These are phyloP conservation scores for Drosophila mercatorum DNA, from an alignment of 2,888 invertebrate species.

Conservation along the genomic window DNA sequence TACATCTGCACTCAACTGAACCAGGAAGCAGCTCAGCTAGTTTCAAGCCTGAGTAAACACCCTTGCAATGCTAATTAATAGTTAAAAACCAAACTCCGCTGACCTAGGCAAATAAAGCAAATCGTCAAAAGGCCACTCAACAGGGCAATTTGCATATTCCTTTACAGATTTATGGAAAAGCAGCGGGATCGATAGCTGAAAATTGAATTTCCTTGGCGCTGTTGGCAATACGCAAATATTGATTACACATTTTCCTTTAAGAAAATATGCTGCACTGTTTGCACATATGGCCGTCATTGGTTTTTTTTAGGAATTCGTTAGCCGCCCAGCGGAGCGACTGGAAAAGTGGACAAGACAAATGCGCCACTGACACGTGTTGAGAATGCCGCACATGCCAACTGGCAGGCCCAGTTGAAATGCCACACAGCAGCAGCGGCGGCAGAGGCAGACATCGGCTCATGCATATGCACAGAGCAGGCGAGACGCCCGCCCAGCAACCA, in stretches of 20 bases:
- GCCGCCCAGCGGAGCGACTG: conserved; percentile 14
- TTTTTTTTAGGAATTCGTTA: conserved; percentile 30
- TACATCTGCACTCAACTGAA: background rate
- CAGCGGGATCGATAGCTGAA: conserved; percentile 14
- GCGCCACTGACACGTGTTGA: conserved; percentile 71
- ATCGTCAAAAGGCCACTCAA: background rate
- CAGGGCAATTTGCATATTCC: background rate
- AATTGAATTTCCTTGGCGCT: conserved; percentile 19
- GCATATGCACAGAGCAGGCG: conserved; percentile 64
- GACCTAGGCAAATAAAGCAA: background rate
- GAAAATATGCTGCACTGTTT: conserved; percentile 21
- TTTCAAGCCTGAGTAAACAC: background rate
- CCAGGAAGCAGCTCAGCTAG: background rate
- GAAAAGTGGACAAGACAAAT: conserved; percentile 60
- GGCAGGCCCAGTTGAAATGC: conserved; percentile 62
- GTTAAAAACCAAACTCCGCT: background rate
- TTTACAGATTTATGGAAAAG: background rate
- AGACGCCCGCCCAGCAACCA: conserved; percentile 50
- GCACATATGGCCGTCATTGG: conserved; percentile 7
- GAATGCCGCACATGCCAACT: conserved; percentile 73
- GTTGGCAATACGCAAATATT: conserved; percentile 21
- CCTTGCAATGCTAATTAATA: background rate
- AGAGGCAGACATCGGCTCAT: conserved; percentile 46
- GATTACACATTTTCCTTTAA: conserved; percentile 23
- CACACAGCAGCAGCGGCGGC: conserved; percentile 62